Base-by-base conservation (phyloP, 2,113 vertebrate genomes). In the Pangasianodon hypophthalmus region DNA sequence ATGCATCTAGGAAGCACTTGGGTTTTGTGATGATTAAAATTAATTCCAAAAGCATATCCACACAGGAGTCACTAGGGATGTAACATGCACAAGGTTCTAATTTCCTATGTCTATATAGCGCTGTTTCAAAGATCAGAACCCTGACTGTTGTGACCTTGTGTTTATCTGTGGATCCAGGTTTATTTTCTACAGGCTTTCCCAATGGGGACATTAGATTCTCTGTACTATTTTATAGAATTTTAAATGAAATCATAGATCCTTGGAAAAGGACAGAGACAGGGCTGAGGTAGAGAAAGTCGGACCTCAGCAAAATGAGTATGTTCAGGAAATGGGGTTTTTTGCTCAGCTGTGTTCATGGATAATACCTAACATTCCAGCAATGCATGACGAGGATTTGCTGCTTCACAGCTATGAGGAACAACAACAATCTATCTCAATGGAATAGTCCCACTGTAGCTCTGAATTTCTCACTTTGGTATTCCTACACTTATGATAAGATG, bases 361-460 rank as follows among this genome's bases (percentile, higher is more conserved):
- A 89, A 82, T 85, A 87, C 56, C 62, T 62, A 87, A 79, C 24
- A 86, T 81, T 52, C 37, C 89, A 92, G 77, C 84, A 24, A 32
- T 89, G 80, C 52, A 86, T 75, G 62, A 56, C 18, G 9, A 90
- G 80, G 71, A 37, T 75, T 56, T n/a, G 58, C 41, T 75, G 80
- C 67, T 77, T 48, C 52, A 56, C 52, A 62, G 44, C 81, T 7
- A 29, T 54, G 84, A 88, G 52, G 50, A 85, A 81, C 19, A 71
- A 37, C 88, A 87, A 81, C 85, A 81, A 37, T 41, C 58, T n/a
- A 37, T 88, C 48, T 89, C 87, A 91, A 88, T 91, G 92, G 85
- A 91, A 91, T 85, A 89, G 71, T 91, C 54, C 41, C 87, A 84
- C 19, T 37, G 1, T 71, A 64, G 16, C 32, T 71, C 29, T 73